Evolutionary conservation across 2,113 vertebrate species (phyloP).

Genomic region (Centropus bengalensis): DNA sequence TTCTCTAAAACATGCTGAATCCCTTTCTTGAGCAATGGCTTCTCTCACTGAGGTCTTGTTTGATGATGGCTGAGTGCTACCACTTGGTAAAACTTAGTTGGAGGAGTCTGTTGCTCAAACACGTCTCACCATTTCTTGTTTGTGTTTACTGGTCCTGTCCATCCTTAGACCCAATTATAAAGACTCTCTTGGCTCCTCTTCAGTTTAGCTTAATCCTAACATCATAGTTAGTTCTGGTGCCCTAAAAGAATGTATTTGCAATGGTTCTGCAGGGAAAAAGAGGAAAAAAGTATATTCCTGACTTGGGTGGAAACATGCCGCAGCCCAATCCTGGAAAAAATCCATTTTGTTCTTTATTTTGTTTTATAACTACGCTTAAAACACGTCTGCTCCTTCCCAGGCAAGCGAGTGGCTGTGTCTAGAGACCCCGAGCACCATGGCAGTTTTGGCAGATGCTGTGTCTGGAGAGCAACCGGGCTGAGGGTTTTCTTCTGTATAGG

Average conservation of each 20-base stretch:
- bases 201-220: rapidly evolving
- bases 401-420: background rate
- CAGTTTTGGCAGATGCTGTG: rapidly evolving
- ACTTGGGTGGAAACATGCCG: background rate
- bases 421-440: background rate
- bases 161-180: background rate
- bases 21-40: background rate
- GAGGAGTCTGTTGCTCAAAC: background rate
- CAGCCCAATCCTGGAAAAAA: background rate
- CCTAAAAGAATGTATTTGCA: rapidly evolving
- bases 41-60: background rate
- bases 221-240: background rate
- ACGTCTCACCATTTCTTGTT: background rate
- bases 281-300: rapidly evolving
- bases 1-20: rapidly evolving
- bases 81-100: background rate
- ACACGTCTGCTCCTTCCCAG: background rate
- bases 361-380: background rate
- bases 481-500: background rate
- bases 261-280: background rate
- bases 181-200: background rate
- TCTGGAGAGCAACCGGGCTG: background rate
- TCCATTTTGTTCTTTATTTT: background rate
- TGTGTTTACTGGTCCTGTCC: background rate
- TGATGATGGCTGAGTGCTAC: background rate